Evolutionary conservation across 2,113 vertebrate species (phyloP), one percentile per base, ranked within the genome.

Genomic region (Agelaius tricolor): DNA sequence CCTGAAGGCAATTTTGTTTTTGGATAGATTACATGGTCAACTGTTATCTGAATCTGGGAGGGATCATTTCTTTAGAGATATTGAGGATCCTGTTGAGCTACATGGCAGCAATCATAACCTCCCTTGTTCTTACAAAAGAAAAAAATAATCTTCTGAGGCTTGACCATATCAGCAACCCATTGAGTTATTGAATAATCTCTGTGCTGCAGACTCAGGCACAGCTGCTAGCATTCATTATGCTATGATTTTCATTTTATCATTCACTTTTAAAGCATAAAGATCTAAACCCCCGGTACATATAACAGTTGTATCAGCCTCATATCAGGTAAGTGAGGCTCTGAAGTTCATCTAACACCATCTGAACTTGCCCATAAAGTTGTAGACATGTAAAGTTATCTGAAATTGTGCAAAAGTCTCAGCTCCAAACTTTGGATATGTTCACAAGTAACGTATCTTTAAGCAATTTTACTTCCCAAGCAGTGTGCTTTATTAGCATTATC

Each of bases 21-120:
- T 74, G 68, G 84, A 81, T 86, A 84, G 76, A 89, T 92, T 92
- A 88, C 68, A 90, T 15, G 52, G 65, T 81, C 88, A 92, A 39
- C 65, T 85, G 69, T 66, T 92, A 84, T 52, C 83, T 92, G 65
- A 39, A 41, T 92, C 66, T 77, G 22, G 52, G 19, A 94, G 44
- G 35, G 33, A 94, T 65, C 30, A 88, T 78, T 92, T 90, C 83
- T 90, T 94, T 51, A 79, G 47, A 82, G 72, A 61, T 90, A 67
- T 8, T 61, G 46, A 90, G 89, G 63, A 88, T 16, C 51, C 47
- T 51, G 35, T 54, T 80, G 61, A 93, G 77, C 10, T 80, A 76
- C n/a, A 80, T 30, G 31, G 69, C 62, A 92, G 67, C 89, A 94
- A 58, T 69, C 59, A 76, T 52, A 83, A 52, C 44, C 77, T 83